Conservation (phyloP, 2,888 invertebrate species). For the Macrosoma leucophasiata region DNA sequence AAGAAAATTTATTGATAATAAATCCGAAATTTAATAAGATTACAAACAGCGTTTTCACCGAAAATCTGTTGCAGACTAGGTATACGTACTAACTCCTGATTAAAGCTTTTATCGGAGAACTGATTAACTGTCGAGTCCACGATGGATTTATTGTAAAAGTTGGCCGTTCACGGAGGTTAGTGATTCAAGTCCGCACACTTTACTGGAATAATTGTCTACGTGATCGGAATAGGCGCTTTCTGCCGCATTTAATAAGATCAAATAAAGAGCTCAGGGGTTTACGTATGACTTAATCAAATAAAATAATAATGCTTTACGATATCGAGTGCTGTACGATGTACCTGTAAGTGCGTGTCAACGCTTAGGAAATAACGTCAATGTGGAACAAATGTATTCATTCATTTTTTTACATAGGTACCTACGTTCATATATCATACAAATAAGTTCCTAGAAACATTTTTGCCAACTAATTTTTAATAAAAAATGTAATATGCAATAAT, state of each 20-base stretch:
- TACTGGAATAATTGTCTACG: slow-evolving; percentile 75
- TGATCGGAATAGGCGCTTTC: slow-evolving; percentile 66
- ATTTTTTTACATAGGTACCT: background rate
- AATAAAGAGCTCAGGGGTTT: slow-evolving; percentile 42
- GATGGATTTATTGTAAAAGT: slow-evolving; percentile 76
- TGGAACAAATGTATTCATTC: background rate
- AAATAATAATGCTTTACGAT: too few species aligned
- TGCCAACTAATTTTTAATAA: too few species aligned
- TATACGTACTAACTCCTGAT: slow-evolving; percentile 65
- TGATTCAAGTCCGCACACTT: slow-evolving; percentile 73
- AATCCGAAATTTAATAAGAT: too few species aligned
- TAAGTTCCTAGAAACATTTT: background rate
- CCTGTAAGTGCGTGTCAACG: slow-evolving; percentile 11
- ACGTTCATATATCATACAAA: background rate
- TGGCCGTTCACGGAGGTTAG: slow-evolving; percentile 70
- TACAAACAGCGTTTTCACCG: slow-evolving; percentile 24
- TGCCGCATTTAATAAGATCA: slow-evolving; percentile 66
- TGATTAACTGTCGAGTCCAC: slow-evolving; percentile 73
- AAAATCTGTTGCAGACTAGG: slow-evolving; percentile 40
- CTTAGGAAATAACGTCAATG: background rate
- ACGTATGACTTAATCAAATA: too few species aligned
- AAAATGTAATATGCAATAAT: too few species aligned
- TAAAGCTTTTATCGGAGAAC: slow-evolving; percentile 72
- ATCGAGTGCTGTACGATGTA: slow-evolving; percentile 16
- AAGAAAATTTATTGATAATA: too few species aligned